Conservation (phyloP, 2,113 vertebrate species). For the Microcebus tavaratra region DNA sequence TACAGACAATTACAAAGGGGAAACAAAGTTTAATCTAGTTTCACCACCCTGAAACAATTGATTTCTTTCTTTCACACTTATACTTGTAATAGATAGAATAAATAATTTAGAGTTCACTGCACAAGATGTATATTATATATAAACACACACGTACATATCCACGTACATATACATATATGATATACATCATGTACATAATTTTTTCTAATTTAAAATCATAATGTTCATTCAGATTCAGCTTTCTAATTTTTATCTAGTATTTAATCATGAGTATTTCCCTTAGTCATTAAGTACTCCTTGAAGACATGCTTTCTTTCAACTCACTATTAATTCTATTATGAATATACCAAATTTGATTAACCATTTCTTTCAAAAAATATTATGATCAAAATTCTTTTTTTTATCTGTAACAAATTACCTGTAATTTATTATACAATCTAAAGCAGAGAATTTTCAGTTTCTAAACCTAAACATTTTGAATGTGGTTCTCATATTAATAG, state of each 20-base stretch:
- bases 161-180: neutral
- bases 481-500: neutral
- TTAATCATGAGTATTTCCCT: neutral
- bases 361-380: neutral
- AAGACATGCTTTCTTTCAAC: neutral
- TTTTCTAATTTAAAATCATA: neutral
- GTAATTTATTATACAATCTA: neutral
- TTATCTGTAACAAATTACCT: constrained; percentile 44
- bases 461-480: constrained; percentile 34
- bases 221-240: neutral
- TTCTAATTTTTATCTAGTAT: neutral
- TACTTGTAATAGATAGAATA: neutral
- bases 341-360: neutral
- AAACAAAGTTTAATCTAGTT: neutral
- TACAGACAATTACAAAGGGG: neutral
- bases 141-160: neutral
- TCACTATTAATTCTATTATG: neutral
- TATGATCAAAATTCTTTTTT: neutral
- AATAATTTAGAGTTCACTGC: neutral
- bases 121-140: neutral
- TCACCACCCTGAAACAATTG: neutral
- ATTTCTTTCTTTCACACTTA: neutral
- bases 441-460: neutral
- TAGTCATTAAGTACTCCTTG: neutral
- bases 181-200: neutral